These are phyloP conservation scores for Lithophane socia DNA, from an alignment of 2,888 invertebrate genomes.

Conservation along the genomic window DNA sequence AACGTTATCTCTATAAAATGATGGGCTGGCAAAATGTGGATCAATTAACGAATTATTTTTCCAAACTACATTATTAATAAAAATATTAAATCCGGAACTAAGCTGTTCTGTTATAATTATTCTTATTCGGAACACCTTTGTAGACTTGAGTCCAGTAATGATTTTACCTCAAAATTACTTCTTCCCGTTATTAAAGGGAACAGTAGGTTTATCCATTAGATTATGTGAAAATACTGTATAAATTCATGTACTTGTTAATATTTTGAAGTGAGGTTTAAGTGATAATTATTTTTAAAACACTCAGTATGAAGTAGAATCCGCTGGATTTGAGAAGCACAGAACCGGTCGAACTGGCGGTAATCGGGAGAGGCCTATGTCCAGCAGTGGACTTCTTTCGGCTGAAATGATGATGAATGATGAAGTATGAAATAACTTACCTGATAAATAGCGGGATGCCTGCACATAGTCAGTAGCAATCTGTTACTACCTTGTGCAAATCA, in stretches of 20 bases:
- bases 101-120: neutral
- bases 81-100: no score
- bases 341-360: no score
- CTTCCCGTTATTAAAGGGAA: neutral
- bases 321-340: no score
- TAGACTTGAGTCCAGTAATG: neutral
- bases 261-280: neutral
- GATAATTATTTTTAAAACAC: neutral
- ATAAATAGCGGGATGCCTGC: slow-evolving; percentile 14
- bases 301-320: neutral
- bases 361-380: no score
- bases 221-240: neutral
- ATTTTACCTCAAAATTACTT: neutral
- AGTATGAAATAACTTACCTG: slow-evolving; percentile 21
- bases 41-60: neutral
- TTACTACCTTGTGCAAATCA: neutral
- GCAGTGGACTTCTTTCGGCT: no score
- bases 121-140: neutral
- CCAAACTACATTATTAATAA: neutral
- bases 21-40: neutral
- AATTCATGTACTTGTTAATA: neutral
- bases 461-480: slow-evolving; percentile 34
- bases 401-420: no score
- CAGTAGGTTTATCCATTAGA: neutral
- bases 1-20: neutral